These are phyloP conservation scores for Oegoconia quadripuncta DNA, from an alignment of 2,888 invertebrate species.

Conservation along the genomic window DNA sequence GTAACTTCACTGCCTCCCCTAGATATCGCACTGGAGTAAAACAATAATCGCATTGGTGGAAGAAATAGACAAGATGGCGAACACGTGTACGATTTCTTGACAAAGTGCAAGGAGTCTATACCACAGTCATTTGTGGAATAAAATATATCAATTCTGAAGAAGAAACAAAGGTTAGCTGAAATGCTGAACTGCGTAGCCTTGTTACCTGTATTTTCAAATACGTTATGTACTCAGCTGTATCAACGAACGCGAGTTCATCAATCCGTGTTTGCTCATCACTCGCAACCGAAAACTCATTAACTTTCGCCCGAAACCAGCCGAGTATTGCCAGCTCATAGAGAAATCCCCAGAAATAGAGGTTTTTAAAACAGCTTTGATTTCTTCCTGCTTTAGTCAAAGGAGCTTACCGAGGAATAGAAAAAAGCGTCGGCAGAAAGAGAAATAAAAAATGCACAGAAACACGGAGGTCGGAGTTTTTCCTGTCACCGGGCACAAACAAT, in stretches of 20 bases:
- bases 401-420: slow-evolving; percentile 52
- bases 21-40: too few relatives aligned
- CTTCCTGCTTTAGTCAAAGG: slow-evolving; percentile 62
- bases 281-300: slow-evolving; percentile 11
- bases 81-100: too few relatives aligned
- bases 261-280: slow-evolving; percentile 6
- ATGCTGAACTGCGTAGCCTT: too few relatives aligned
- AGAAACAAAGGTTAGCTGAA: too few relatives aligned
- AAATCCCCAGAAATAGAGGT: slow-evolving; percentile 38
- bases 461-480: slow-evolving; percentile 79
- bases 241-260: slow-evolving; percentile 3
- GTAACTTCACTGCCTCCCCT: too few relatives aligned
- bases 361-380: slow-evolving; percentile 67
- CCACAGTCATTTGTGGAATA: too few relatives aligned
- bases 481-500: slow-evolving; percentile 79
- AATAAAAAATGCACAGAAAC: slow-evolving; percentile 77
- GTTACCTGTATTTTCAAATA: too few relatives aligned
- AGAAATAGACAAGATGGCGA: too few relatives aligned
- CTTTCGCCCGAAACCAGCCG: not conserved
- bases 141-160: too few relatives aligned
- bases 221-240: not conserved
- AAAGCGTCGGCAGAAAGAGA: slow-evolving; percentile 54
- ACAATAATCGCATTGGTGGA: too few relatives aligned
- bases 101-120: too few relatives aligned
- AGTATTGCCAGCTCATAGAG: slow-evolving; percentile 1